phyloP scores from a whole-genome alignment of 2,888 invertebrate species.

The Phytoseiulus persimilis region DNA sequence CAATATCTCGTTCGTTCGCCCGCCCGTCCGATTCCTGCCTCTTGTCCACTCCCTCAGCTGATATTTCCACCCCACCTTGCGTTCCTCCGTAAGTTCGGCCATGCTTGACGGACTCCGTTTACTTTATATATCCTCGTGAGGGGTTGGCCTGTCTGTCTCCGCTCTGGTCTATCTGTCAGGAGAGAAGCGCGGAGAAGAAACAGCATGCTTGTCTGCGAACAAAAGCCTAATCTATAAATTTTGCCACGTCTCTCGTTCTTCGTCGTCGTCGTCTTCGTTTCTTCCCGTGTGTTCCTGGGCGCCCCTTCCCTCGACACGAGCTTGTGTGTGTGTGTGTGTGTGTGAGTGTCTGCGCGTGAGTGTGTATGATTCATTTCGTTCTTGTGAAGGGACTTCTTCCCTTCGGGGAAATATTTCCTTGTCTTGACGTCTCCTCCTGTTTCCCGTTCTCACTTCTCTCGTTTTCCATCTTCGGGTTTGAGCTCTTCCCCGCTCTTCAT shows the following conservation, averaged over 20 bases:
- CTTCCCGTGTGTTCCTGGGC: not conserved
- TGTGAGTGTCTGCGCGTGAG: not conserved
- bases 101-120: not conserved
- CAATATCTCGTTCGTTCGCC: not conserved
- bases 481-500: not conserved
- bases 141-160: not conserved
- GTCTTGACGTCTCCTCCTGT: not conserved
- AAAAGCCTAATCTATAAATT: conserved; percentile 5
- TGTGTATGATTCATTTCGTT: not conserved
- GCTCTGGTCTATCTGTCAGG: not conserved
- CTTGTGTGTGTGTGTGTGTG: no score
- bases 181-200: not conserved
- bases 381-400: not conserved
- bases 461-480: not conserved
- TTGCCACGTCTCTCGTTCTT: not conserved
- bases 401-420: not conserved
- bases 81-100: not conserved
- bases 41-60: not conserved
- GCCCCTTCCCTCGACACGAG: not conserved
- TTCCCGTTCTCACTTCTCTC: not conserved
- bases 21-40: not conserved
- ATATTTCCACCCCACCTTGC: not conserved
- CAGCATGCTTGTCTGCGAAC: not conserved
- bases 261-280: not conserved
- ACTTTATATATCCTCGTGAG: not conserved